Percentiles rank a stretch among this genome's conserved stretches.
Evolutionary conservation across 2,888 invertebrate species (phyloP).

Genomic region (Eupithecia subumbrata): DNA sequence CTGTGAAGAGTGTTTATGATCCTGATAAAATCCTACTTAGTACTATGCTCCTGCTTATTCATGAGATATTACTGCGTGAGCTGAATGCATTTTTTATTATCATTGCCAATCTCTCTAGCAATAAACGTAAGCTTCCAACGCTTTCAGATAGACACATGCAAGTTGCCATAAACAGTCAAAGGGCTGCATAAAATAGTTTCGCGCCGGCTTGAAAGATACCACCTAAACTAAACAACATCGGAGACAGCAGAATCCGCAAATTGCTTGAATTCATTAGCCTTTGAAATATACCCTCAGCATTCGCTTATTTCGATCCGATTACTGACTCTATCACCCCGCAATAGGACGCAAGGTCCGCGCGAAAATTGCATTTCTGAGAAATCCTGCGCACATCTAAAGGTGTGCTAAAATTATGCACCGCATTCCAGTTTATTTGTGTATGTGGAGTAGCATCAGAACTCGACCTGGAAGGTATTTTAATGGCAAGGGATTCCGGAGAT

Average conservation of each 20-base stretch:
- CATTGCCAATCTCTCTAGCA: not conserved
- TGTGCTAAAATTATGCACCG: conserved; percentile 64
- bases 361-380: conserved; percentile 39
- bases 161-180: not conserved
- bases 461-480: conserved; percentile 49
- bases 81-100: not conserved
- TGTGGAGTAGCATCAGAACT: conserved; percentile 43
- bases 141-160: not conserved
- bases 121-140: not conserved
- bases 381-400: conserved; percentile 48
- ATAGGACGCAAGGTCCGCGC: conserved; percentile 27
- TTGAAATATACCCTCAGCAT: conserved; percentile 29
- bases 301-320: conserved; percentile 11
- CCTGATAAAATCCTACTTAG: conserved; percentile 10
- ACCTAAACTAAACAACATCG: conserved; percentile 9
- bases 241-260: conserved; percentile 23
- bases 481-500: conserved; percentile 43
- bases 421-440: conserved; percentile 73
- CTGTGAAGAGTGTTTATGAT: conserved; percentile 23
- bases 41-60: not conserved
- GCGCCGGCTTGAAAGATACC: not conserved
- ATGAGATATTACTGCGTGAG: conserved; percentile 13
- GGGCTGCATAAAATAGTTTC: conserved; percentile 5
- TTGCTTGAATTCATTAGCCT: conserved; percentile 25
- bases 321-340: conserved; percentile 26